Evolutionary conservation across 2,797 vertebrate genomes (phyloP).

Genomic region (Centroberyx gerrardi): DNA sequence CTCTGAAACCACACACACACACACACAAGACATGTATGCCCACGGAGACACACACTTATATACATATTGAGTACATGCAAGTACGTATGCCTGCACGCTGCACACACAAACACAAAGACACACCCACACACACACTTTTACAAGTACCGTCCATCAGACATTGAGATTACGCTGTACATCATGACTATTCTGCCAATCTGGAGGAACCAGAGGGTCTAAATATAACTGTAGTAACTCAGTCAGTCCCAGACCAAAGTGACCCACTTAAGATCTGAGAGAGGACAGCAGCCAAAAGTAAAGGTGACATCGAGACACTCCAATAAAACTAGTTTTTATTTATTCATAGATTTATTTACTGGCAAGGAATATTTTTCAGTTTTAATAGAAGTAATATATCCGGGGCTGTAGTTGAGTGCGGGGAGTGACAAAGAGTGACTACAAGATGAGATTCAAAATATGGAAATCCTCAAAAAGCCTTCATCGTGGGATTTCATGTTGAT

Average conservation of each 20-base stretch:
- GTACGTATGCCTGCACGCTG: conserved; percentile 1
- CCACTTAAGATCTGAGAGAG: conserved; percentile 70
- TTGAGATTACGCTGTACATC: conserved; percentile 44
- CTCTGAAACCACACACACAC: conserved; percentile 77
- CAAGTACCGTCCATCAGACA: conserved; percentile 14
- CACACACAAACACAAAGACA: conserved; percentile 28
- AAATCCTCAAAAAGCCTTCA: conserved; percentile 50
- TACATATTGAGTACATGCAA: conserved; percentile 3
- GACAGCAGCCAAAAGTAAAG: conserved; percentile 62
- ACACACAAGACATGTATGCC: conserved; percentile 13
- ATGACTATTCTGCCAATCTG: conserved; percentile 50
- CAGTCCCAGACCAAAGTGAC: conserved; percentile 68
- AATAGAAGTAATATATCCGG: conserved; percentile 38
- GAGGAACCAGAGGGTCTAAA: conserved; percentile 65
- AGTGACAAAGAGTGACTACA: conserved; percentile 38
- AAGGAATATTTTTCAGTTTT: conserved; percentile 42
- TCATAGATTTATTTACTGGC: conserved; percentile 41
- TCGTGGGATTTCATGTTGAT: conserved; percentile 21
- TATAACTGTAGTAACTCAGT: conserved; percentile 65
- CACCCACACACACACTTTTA: conserved; percentile 32
- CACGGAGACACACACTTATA: conserved; percentile 13
- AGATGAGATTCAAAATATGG: conserved; percentile 57
- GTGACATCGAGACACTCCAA: conserved; percentile 61
- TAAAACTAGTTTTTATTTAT: conserved; percentile 50
- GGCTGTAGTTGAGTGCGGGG: conserved; percentile 29